A percentile compares a stretch with the other conserved stretches of the same genome.
Conservation (phyloP, 1,140 invertebrate genomes). For the Pseudobourletiella spinata region DNA sequence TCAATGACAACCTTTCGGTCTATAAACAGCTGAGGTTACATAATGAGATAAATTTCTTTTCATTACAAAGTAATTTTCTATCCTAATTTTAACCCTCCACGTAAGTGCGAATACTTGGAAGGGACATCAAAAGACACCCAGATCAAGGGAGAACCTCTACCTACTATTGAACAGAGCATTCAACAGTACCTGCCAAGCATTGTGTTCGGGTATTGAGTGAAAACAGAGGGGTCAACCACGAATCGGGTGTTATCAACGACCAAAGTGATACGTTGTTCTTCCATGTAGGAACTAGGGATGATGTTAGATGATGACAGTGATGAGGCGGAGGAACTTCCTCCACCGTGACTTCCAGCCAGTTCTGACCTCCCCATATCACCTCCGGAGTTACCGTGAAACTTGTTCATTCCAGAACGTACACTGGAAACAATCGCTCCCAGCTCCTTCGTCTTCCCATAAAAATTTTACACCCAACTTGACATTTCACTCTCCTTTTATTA, state of each 20-base stretch:
- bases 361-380: background rate
- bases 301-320: constrained; percentile 25
- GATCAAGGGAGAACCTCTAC: background rate
- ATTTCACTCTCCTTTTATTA: too few species aligned
- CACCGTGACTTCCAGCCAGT: background rate
- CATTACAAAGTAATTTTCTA: too few species aligned
- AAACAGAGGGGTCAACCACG: constrained; percentile 80
- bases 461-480: too few species aligned
- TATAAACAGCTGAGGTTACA: too few species aligned
- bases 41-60: too few species aligned
- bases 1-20: too few species aligned
- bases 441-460: too few species aligned
- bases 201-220: constrained; percentile 83
- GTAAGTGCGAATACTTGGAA: background rate
- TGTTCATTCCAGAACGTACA: too few species aligned
- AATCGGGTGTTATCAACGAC: constrained; percentile 90
- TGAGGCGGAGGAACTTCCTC: constrained; percentile 3
- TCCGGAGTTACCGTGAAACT: too few species aligned
- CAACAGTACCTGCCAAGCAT: constrained; percentile 65
- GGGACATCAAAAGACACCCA: too few species aligned
- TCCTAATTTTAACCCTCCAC: background rate
- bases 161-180: background rate
- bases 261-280: constrained; percentile 68
- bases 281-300: constrained; percentile 40
- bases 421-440: too few species aligned